Evolutionary conservation across 2,888 invertebrate genomes (phyloP).

Genomic region (Tanypteryx hageni): DNA sequence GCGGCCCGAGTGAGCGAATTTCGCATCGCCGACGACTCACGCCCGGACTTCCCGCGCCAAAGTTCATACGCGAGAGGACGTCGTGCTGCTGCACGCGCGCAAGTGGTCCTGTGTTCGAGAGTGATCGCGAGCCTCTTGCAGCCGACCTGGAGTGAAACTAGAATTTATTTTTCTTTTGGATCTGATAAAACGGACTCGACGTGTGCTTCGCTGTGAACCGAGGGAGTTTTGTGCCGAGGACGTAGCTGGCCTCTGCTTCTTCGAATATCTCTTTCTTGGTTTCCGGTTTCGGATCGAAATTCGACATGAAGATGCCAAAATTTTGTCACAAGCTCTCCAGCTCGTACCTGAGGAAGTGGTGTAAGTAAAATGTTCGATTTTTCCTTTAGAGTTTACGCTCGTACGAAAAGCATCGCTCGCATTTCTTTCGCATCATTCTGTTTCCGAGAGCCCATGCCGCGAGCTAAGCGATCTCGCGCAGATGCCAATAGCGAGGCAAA

Average conservation of each 20-base stretch:
- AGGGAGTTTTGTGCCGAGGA: neutral
- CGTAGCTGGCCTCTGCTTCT: neutral
- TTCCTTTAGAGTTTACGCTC: neutral
- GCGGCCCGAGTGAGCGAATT: too few species aligned
- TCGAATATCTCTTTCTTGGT: neutral
- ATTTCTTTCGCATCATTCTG: too few species aligned
- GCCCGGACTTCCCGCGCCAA: too few species aligned
- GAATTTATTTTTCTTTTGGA: neutral
- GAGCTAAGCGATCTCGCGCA: too few species aligned
- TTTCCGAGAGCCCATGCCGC: too few species aligned
- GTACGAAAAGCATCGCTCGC: too few species aligned
- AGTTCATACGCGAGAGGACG: too few species aligned
- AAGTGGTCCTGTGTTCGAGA: too few species aligned
- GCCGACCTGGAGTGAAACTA: neutral
- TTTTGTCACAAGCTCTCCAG: slow-evolving; percentile 45
- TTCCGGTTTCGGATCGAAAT: neutral
- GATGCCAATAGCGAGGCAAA: too few species aligned
- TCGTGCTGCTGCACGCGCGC: too few species aligned
- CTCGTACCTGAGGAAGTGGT: slow-evolving; percentile 54
- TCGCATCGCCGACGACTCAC: too few species aligned
- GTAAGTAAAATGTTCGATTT: slow-evolving; percentile 15
- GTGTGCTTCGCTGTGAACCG: neutral
- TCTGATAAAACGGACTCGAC: neutral
- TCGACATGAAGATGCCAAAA: slow-evolving; percentile 50
- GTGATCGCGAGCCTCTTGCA: too few species aligned